Conservation (phyloP, 1,140 invertebrate species). For the Pseudomyrmex cubaensis region DNA sequence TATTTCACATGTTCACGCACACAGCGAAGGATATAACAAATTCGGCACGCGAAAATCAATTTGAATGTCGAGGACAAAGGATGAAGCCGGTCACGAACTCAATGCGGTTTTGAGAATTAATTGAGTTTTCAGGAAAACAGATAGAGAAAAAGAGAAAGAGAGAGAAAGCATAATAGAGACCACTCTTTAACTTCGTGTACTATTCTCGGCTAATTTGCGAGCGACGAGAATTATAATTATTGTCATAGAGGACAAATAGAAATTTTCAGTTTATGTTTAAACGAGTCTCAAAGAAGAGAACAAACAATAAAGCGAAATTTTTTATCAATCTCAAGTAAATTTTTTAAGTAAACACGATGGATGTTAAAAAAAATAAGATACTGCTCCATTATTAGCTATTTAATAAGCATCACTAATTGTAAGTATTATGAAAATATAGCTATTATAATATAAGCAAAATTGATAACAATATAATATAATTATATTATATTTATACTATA, state of each 20-base stretch:
- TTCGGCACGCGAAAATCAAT: neutral
- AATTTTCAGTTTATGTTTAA: neutral
- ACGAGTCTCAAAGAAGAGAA: no score
- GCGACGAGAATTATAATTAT: neutral
- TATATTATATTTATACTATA: no score
- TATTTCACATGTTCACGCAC: neutral
- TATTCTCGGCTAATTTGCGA: neutral
- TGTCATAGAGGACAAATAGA: neutral
- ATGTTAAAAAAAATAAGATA: no score
- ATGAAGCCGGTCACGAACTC: neutral
- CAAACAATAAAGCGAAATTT: neutral
- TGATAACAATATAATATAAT: no score
- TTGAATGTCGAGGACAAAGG: neutral
- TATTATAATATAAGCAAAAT: no score
- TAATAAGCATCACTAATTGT: no score
- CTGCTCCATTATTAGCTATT: no score
- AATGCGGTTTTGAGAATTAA: conserved; percentile 11
- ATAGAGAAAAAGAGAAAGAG: conserved; percentile 15
- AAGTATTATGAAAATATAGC: no score
- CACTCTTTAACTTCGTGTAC: neutral
- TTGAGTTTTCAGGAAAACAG: conserved; percentile 21
- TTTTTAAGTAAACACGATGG: no score
- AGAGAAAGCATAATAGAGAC: neutral
- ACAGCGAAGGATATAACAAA: conserved; percentile 9
- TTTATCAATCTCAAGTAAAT: neutral